Evolutionary conservation across 35 echinoderm and acorn worm genomes (phyloP), one percentile per base, ranked within the genome.

Genomic region (Chiridota heheva): DNA sequence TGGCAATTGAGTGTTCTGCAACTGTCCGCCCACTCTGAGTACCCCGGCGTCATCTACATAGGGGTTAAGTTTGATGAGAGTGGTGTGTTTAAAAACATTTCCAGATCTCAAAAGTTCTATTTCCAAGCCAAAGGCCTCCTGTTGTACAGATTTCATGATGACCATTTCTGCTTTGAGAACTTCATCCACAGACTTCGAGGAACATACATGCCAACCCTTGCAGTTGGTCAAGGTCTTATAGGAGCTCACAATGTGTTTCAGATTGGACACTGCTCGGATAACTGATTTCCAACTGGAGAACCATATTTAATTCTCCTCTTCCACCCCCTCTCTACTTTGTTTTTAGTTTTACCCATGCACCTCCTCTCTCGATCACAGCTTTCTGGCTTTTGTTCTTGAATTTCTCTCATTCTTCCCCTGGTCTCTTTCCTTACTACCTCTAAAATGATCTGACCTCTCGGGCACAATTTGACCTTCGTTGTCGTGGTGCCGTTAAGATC

Each of bases 201-300:
- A 42, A 40, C 71, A 65, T 13, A 65, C 39, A 18, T 65, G 61
- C 61, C 61, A 65, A 10, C 35, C 35, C 22, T 18, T 3, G 12
- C 35, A 72, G 7, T 12, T 16, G 8, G 8, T 29, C 27, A 64
- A 29, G 7, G 7, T 64, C 31, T 42, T 39, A 13, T 37, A 6
- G 31, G 35, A 71, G 67, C 7, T 25, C 6, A 40, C 67, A 22
- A 29, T 22, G 39, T 71, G 35, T 1, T 8, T 71, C 1, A 39
- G 41, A 26, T 72, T 72, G 4, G 68, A 36, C 25, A 44, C 39
- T 3, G 68, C 68, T 42, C 41, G 68, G 8, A 15, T 22, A 25
- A 44, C 39, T 72, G 3, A 10, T 16, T 72, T 72, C 68, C 68
- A 72, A 42, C 36, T 42, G 5, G 68, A 72, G 39, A n/a, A n/a